Evolutionary conservation across 2,113 vertebrate species (phyloP).

Genomic region (Mirounga angustirostris): DNA sequence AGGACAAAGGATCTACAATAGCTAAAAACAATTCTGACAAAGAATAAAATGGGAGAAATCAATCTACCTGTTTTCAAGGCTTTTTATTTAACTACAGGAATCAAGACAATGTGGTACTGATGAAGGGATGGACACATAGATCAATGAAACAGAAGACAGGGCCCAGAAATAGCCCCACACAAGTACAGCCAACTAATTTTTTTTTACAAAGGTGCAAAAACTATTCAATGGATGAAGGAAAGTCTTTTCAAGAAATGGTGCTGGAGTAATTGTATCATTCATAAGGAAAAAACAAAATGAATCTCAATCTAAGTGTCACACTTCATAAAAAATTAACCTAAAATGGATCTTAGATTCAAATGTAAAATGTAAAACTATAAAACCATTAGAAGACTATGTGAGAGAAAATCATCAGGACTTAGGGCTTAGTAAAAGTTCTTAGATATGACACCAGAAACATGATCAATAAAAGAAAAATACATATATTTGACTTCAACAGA

Average conservation of each 20-base stretch:
- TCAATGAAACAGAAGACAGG: background rate
- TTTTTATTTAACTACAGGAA: slow-evolving; percentile 1
- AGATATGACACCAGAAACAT: background rate
- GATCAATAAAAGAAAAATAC: background rate
- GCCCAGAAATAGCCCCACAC: background rate
- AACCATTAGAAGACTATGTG: background rate
- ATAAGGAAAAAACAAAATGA: background rate
- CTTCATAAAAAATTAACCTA: background rate
- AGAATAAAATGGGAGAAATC: background rate
- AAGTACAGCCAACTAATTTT: background rate
- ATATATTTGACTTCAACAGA: background rate
- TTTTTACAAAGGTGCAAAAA: background rate
- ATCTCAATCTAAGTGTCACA: background rate
- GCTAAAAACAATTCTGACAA: background rate
- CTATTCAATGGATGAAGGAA: background rate
- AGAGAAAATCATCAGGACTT: background rate
- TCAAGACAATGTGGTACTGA: background rate
- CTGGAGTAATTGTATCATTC: background rate
- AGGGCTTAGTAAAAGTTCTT: background rate
- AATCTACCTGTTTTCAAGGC: background rate
- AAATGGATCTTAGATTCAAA: background rate
- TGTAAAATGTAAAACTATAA: background rate
- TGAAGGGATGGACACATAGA: background rate
- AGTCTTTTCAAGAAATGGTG: background rate
- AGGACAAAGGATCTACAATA: background rate